Percentiles rank a stretch among this genome's conserved stretches.
These are phyloP conservation scores for Arion vulgaris DNA, from an alignment of 1,140 invertebrate species.

Conservation along the genomic window DNA sequence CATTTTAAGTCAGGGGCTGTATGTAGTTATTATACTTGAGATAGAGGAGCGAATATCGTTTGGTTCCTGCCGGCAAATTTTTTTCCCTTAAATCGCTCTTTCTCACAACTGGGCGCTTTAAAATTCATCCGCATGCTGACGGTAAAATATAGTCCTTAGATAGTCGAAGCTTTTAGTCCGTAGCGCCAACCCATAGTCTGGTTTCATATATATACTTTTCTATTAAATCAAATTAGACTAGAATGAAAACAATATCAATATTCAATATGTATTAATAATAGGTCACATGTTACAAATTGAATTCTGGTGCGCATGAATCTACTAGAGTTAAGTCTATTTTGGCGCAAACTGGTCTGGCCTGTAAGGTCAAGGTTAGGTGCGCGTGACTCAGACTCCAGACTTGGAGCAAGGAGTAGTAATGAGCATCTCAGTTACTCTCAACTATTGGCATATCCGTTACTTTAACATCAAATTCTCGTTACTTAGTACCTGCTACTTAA, in stretches of 20 bases:
- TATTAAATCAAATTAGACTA: too few relatives aligned
- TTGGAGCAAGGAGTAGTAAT: too few relatives aligned
- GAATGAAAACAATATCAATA: too few relatives aligned
- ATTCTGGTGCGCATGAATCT: not conserved
- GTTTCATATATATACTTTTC: too few relatives aligned
- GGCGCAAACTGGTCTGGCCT: not conserved
- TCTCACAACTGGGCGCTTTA: not conserved
- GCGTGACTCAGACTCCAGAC: not conserved
- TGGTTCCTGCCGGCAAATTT: not conserved
- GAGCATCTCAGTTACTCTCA: too few relatives aligned
- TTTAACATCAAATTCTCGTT: too few relatives aligned
- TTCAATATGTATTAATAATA: too few relatives aligned
- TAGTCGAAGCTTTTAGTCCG: too few relatives aligned
- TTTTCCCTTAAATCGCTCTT: not conserved
- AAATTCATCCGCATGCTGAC: not conserved
- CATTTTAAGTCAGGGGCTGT: constrained; percentile 71
- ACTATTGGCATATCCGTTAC: too few relatives aligned
- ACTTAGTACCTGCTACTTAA: too few relatives aligned
- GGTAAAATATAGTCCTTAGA: not conserved
- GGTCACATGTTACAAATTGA: not conserved
- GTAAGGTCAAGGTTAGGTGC: not conserved
- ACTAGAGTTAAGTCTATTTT: not conserved
- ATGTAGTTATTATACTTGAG: not conserved
- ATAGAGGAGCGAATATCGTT: not conserved
- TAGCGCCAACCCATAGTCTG: too few relatives aligned